Base-by-base conservation (phyloP, 30 jellyfish, hydroid and myxozoan species). In the Hydractinia echinata region DNA sequence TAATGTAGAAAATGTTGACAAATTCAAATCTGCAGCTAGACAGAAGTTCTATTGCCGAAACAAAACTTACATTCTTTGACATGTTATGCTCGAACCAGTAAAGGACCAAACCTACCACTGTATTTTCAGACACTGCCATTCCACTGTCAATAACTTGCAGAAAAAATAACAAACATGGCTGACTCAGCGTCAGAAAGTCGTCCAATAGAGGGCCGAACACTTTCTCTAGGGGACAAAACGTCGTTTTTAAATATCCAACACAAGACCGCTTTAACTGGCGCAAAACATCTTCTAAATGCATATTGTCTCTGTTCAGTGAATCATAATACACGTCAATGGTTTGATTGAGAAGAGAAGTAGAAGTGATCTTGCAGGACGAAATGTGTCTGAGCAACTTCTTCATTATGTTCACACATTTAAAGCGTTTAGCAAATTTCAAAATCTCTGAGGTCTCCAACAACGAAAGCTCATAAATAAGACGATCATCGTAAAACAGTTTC, bases 161-260 rank as follows among this genome's bases (percentile, higher is more conserved):
- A 53, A 80, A 61, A 53, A 80, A 80, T 20, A 66, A 52, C 20
- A 80, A 16, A 6, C 84, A 62, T 1, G 18, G 18, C 18, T 19
- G 53, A 10, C 74, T 21, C 49, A 80, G 39, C 69, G 48, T 11
- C 5, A 80, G 53, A 80, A 80, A 80, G 16, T 80, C 72, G 30
- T 60, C 10, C 51, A 80, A 20, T n/a, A 80, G 48, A 9, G 71
- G 79, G 10, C 87, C 87, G 6, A 54, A 61, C 8, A 80, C 73
- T 16, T 80, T 80, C 64, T 80, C 87, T 14, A 64, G 55, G 7
- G 87, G 87, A 21, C 87, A 80, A 69, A 61, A 80, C 18, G 11
- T 10, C 3, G 49, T 52, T 21, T 80, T 80, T 55, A 80, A 53
- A n/a, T 61, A 80, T 39, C 55, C 19, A 52, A 66, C 54, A n/a